Evolutionary conservation across 2,113 vertebrate genomes (phyloP).

Genomic region (Cavia porcellus): DNA sequence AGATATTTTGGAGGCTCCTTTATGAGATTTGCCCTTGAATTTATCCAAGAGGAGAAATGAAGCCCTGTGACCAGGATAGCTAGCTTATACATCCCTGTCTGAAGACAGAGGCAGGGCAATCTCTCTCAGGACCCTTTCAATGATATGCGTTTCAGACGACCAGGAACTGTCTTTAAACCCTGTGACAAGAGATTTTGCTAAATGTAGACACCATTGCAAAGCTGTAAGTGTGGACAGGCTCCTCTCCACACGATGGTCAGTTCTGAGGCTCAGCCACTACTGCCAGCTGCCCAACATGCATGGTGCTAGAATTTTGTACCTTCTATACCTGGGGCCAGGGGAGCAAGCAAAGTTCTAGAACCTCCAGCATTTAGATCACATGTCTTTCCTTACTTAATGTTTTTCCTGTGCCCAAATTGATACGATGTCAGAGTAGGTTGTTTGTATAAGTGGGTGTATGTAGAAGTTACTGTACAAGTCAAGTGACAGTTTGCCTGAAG

Average conservation of each 20-base stretch:
- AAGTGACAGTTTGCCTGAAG: neutral
- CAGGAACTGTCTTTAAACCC: neutral
- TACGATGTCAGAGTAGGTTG: neutral
- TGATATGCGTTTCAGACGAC: neutral
- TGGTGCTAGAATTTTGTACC: neutral
- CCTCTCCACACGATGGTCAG: neutral
- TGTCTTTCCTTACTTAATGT: neutral
- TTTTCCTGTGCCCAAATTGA: neutral
- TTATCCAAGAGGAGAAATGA: neutral
- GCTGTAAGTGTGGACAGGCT: neutral
- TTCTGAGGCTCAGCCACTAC: neutral
- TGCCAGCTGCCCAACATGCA: neutral
- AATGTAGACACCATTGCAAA: neutral
- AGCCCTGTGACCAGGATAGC: neutral
- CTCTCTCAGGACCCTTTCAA: neutral
- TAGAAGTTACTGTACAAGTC: neutral
- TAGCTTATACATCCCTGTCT: neutral
- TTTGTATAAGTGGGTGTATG: neutral
- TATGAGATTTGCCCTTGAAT: neutral
- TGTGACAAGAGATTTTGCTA: neutral
- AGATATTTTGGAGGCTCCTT: neutral
- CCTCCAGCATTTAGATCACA: neutral
- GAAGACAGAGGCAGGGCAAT: neutral
- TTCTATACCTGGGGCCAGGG: neutral
- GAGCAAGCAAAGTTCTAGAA: neutral